Conservation (phyloP, 1,140 invertebrate species). For the Metopolophium dirhodum region DNA sequence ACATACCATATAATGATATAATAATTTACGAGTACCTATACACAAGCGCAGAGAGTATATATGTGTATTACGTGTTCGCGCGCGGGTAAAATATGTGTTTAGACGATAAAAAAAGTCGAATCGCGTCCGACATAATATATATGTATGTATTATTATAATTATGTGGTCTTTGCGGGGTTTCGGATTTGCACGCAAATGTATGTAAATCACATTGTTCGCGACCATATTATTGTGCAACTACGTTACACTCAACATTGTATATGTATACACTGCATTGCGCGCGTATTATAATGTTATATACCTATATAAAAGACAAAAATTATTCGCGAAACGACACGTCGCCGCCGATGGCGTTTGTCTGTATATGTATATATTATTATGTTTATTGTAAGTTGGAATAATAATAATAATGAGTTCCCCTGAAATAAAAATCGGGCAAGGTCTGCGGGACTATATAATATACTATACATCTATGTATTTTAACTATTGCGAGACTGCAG, state of each 20-base stretch:
- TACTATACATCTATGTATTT: not conserved
- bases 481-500: not conserved
- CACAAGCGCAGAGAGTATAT: not conserved
- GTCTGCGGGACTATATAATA: not conserved
- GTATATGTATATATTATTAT: not conserved
- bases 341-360: not conserved
- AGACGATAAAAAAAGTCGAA: not conserved
- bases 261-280: not conserved
- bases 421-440: not conserved
- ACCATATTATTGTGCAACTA: not conserved
- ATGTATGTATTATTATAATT: not conserved
- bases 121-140: not conserved
- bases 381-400: not conserved
- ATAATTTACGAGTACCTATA: not conserved
- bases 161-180: not conserved
- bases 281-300: not conserved
- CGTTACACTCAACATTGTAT: not conserved
- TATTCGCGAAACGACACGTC: not conserved
- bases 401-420: not conserved
- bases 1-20: not conserved
- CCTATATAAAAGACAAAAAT: not conserved
- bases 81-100: not conserved
- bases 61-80: not conserved
- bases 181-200: constrained; percentile 7
- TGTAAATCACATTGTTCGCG: not conserved